phyloP scores from a whole-genome alignment of 2,797 vertebrate genomes.

The Peromyscus eremicus region DNA sequence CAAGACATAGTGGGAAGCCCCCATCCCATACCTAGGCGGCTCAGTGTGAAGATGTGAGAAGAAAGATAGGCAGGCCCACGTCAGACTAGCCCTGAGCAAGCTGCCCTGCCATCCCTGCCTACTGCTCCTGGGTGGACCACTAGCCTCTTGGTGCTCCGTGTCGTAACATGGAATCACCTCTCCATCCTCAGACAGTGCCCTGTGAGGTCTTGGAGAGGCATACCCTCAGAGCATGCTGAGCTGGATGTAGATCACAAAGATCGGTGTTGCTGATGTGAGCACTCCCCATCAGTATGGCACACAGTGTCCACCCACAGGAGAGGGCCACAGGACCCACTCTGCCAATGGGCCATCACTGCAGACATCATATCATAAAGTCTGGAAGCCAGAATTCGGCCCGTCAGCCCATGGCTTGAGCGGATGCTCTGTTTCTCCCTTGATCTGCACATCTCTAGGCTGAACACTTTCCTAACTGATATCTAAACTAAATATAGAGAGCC shows the following conservation, averaged over 20 bases:
- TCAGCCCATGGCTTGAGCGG: not conserved
- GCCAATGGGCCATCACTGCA: not conserved
- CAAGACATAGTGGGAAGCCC: not conserved
- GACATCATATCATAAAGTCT: not conserved
- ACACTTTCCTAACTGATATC: not conserved
- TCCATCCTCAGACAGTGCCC: accelerated
- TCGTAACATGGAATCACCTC: not conserved
- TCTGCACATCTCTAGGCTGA: not conserved
- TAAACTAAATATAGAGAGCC: constrained; percentile 60
- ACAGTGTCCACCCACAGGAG: not conserved
- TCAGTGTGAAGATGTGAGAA: not conserved
- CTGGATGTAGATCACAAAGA: not conserved
- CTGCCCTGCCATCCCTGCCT: not conserved
- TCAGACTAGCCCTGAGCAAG: not conserved
- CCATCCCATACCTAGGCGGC: not conserved
- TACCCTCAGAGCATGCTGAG: too few relatives aligned
- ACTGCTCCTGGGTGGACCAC: not conserved
- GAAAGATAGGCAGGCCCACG: not conserved
- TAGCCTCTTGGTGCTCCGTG: not conserved
- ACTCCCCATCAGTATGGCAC: not conserved
- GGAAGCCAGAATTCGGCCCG: not conserved
- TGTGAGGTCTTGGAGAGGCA: not conserved
- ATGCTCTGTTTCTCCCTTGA: not conserved
- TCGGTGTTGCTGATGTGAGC: not conserved
- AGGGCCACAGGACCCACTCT: not conserved